Base-by-base conservation (phyloP, 2,888 invertebrate species). In the Caenorhabditis sp. region DNA sequence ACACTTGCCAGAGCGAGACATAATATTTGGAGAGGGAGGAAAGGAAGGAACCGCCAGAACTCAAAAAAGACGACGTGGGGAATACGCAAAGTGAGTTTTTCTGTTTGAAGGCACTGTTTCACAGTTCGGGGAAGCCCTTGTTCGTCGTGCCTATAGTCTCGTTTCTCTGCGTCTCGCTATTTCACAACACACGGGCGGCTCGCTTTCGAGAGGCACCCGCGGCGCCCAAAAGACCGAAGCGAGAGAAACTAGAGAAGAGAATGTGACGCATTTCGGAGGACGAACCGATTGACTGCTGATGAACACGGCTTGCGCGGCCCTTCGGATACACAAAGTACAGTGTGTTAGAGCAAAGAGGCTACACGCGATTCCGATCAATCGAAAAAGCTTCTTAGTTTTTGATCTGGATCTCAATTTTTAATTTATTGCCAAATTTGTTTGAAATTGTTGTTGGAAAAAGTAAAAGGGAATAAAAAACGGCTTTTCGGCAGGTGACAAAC, bases 161-260 rank as follows among this genome's bases (percentile, higher is more conserved):
- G 24, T 37, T 58, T 65, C 41, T 39, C 53, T 50, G 15, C 26
- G 37, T 39, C 63, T 65, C 41, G 17, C 30, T 41, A 11, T 56
- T 63, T 63, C 58, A 35, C 32, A 56, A 56, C 50, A 61, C 52
- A 73, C 65, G 73, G 73, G 73, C 73, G 73, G 73, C 73, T 73
- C 73, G 73, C 59, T 65, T 61, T 62, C 68, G 68, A 68, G 68
- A 59, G 68, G 68, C 59, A 32, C 58, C 59, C 55, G 55, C 43
- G 55, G 65, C 55, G 55, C 65, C 66, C 68, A 48, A 50, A 55
- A 65, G 53, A 65, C 56, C 56, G 59, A 68, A 68, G 32, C 20
- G 45, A 71, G 53, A 70, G 56, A 58, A 43, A 46, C 37, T 22
- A 55, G 61, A 71, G 62, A 39, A 48, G 71, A 45, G 62, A 71